Percentiles rank a stretch among this genome's conserved stretches.
These are phyloP conservation scores for Polyodon spathula DNA, from an alignment of 2,113 vertebrate genomes.

Conservation along the genomic window DNA sequence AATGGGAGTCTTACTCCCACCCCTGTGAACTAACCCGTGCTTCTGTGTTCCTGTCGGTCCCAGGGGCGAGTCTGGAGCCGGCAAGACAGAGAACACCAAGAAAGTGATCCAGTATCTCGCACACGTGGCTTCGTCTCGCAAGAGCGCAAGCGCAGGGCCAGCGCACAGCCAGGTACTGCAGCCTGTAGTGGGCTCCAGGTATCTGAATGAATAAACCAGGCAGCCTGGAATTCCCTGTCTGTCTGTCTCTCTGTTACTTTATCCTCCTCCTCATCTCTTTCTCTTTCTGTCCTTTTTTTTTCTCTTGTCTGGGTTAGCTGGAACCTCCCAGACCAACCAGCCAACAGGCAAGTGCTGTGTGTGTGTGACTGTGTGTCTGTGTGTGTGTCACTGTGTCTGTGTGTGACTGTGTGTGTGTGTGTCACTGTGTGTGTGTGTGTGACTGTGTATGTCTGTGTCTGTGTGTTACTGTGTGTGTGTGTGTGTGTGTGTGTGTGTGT, in stretches of 20 bases:
- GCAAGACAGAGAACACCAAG: slow-evolving; percentile 89
- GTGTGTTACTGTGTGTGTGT: slow-evolving; percentile 20
- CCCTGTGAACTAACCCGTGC: too few relatives aligned
- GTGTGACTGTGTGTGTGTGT: slow-evolving; percentile 5
- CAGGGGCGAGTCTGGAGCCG: slow-evolving; percentile 83
- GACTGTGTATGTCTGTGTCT: too few relatives aligned
- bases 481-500: neutral
- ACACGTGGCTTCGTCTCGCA: slow-evolving; percentile 78
- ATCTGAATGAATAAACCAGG: too few relatives aligned
- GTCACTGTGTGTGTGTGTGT: slow-evolving; percentile 27
- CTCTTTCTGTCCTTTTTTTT: neutral
- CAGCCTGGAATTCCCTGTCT: too few relatives aligned
- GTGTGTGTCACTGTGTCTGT: neutral
- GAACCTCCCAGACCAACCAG: too few relatives aligned
- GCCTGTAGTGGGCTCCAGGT: too few relatives aligned
- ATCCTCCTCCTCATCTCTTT: neutral
- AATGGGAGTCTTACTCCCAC: slow-evolving; percentile 13
- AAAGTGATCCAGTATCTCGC: slow-evolving; percentile 88
- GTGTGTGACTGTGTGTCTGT: slow-evolving; percentile 16
- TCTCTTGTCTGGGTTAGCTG: too few relatives aligned
- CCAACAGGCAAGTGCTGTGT: too few relatives aligned
- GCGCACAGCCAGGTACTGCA: slow-evolving; percentile 50
- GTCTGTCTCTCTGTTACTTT: neutral
- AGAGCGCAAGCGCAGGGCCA: slow-evolving; percentile 51
- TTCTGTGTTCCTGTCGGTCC: slow-evolving; percentile 11